phyloP scores from a whole-genome alignment of 2,888 invertebrate genomes.

The Hedya salicella region DNA sequence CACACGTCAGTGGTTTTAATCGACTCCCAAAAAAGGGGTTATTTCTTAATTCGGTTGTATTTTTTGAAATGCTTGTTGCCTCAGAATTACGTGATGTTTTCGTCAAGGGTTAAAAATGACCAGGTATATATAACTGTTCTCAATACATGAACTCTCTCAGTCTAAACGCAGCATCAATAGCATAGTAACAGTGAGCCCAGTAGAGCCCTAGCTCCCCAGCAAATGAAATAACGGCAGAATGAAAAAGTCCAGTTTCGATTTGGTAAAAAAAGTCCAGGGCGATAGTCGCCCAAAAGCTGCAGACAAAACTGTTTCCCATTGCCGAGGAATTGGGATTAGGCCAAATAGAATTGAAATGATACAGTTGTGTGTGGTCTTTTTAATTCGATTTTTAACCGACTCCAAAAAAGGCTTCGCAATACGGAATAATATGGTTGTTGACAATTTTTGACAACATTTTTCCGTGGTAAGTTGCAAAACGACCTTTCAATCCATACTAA shows the following conservation, averaged over 20 bases:
- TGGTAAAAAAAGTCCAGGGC: conserved; percentile 38
- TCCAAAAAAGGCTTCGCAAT: too few species aligned
- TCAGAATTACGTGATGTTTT: too few species aligned
- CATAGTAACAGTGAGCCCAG: conserved; percentile 37
- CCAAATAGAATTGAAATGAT: conserved; percentile 33
- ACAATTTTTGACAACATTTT: too few species aligned
- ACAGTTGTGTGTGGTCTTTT: conserved; percentile 27
- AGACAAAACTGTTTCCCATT: conserved; percentile 27
- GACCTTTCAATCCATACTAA: too few species aligned
- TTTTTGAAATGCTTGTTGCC: too few species aligned
- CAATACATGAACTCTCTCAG: conserved; percentile 1
- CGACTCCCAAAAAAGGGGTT: too few species aligned
- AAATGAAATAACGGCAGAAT: conserved; percentile 57
- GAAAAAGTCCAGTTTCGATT: conserved; percentile 48
- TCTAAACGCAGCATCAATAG: conserved; percentile 27
- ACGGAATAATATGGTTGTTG: too few species aligned
- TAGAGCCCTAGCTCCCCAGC: conserved; percentile 55
- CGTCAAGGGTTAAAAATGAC: too few species aligned
- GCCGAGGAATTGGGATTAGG: conserved; percentile 27
- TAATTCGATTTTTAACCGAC: not conserved
- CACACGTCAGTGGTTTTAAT: too few species aligned
- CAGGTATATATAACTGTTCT: too few species aligned
- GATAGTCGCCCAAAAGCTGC: conserved; percentile 37
- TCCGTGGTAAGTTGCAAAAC: too few species aligned
- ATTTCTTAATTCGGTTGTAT: too few species aligned